Conservation (phyloP, 1,140 invertebrate species). For the Lethocerus indicus region DNA sequence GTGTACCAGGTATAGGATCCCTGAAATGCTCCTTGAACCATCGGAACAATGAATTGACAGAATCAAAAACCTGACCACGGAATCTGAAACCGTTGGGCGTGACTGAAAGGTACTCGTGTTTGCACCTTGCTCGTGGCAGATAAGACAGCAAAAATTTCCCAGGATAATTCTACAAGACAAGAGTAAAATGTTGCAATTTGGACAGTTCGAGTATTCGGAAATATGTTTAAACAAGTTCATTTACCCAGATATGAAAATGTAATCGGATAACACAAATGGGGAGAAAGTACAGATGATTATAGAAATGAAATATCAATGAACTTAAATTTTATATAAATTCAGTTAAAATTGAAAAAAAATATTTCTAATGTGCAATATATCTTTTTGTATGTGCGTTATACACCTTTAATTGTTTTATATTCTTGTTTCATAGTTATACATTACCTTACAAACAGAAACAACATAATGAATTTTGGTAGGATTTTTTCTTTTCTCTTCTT, state of each 20-base stretch:
- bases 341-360: no score
- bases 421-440: no score
- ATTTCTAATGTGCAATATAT: no score
- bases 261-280: no score
- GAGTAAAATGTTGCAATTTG: conserved; percentile 3
- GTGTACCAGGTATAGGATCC: conserved; percentile 71
- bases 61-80: conserved; percentile 71
- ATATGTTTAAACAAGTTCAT: no score
- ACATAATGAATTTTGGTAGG: conserved; percentile 82
- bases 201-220: no score
- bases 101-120: conserved; percentile 84
- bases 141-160: conserved; percentile 93
- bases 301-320: no score
- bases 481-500: conserved; percentile 71
- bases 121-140: conserved; percentile 61
- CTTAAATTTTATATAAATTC: no score
- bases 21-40: conserved; percentile 99
- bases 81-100: conserved; percentile 87
- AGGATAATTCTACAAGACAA: conserved; percentile 51
- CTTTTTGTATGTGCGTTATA: no score
- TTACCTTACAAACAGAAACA: conserved; percentile 59
- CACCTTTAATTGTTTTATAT: no score
- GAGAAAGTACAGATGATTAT: no score
- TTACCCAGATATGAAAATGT: no score
- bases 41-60: conserved; percentile 63